phyloP scores from a whole-genome alignment of 1,140 invertebrate genomes.

The Drosophila ananassae region DNA sequence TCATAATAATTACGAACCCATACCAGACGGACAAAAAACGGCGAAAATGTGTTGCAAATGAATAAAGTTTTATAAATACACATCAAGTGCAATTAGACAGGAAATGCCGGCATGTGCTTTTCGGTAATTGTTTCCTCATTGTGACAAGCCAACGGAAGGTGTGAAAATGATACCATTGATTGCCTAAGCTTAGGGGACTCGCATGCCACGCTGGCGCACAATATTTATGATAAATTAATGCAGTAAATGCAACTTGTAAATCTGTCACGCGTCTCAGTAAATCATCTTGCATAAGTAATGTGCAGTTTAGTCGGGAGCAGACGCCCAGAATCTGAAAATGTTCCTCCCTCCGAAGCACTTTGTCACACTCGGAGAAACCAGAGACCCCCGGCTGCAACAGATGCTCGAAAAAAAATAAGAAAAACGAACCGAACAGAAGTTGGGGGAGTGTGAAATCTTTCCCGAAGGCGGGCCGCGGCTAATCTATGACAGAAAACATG shows the following conservation, averaged over 20 bases:
- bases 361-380: constrained; percentile 48
- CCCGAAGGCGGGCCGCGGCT: constrained; percentile 59
- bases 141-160: constrained; percentile 29
- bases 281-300: constrained; percentile 77
- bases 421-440: background rate
- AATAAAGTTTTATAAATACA: constrained; percentile 23
- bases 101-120: constrained; percentile 54
- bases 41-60: constrained; percentile 58
- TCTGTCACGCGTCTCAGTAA: constrained; percentile 80
- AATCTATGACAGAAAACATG: constrained; percentile 82
- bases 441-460: constrained; percentile 73
- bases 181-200: background rate
- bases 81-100: constrained; percentile 58
- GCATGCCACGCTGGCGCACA: background rate
- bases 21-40: constrained; percentile 29
- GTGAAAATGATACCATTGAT: constrained; percentile 18
- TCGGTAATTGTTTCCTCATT: constrained; percentile 56
- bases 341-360: constrained; percentile 35
- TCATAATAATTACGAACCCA: constrained; percentile 55
- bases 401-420: constrained; percentile 41
- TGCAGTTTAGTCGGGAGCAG: constrained; percentile 61
- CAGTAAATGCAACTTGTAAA: constrained; percentile 80
- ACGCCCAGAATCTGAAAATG: constrained; percentile 26
- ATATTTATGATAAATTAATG: constrained; percentile 78
- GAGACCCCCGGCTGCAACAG: constrained; percentile 58